Evolutionary conservation across 2,113 vertebrate species (phyloP).

Genomic region (Rhinogobius similis): DNA sequence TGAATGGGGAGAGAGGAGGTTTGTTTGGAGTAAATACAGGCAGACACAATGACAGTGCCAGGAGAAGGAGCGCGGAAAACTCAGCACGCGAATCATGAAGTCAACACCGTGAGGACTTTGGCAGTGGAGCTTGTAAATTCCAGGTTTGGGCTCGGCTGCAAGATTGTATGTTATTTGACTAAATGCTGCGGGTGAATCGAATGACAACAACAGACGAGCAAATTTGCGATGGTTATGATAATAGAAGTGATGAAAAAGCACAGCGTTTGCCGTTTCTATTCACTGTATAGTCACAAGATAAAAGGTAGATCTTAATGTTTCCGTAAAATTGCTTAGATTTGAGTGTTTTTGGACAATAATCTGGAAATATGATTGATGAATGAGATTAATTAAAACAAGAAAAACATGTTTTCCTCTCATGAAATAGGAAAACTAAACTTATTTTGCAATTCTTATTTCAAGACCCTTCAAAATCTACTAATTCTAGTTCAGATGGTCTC

Average conservation of each 20-base stretch:
- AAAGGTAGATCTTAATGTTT: no score
- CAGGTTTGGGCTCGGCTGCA: not conserved
- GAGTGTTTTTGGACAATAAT: no score
- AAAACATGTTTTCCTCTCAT: no score
- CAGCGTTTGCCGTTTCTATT: not conserved
- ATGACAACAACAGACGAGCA: not conserved
- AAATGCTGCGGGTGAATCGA: not conserved
- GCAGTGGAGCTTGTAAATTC: not conserved
- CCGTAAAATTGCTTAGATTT: no score
- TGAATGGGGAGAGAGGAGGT: slow-evolving; percentile 26
- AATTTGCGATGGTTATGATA: not conserved
- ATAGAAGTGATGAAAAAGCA: not conserved
- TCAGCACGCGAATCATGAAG: not conserved
- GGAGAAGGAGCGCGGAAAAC: not conserved
- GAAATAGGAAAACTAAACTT: no score
- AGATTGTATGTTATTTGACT: slow-evolving; percentile 1
- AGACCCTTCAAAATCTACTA: no score
- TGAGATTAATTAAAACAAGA: no score
- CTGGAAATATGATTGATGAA: no score
- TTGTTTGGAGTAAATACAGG: slow-evolving; percentile 34
- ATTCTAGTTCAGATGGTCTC: no score
- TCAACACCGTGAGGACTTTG: not conserved
- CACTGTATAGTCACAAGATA: not conserved
- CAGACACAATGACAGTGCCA: slow-evolving; percentile 23
- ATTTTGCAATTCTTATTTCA: no score